Base-by-base conservation (phyloP, 2,888 invertebrate genomes). In the Dynastes tityus region DNA sequence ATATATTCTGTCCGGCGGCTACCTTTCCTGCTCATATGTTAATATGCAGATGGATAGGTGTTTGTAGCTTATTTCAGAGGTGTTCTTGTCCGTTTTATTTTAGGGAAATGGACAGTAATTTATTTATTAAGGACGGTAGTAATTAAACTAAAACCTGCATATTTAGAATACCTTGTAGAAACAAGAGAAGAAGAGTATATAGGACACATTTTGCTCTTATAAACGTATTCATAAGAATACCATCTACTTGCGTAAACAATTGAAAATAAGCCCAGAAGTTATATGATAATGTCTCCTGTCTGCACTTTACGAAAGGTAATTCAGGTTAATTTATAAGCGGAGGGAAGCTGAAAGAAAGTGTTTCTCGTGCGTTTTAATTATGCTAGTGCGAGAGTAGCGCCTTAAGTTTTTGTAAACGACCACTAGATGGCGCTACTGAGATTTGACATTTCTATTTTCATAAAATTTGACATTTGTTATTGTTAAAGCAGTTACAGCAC, bases 1-100 rank as follows among this genome's bases (percentile, higher is more conserved):
- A 79, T 79, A 79, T 79, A 65, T 74, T 55, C 49, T 67, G 75
- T 61, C 58, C 75, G 11, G 2, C 51, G 29, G 70, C 79, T 58
- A 32, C 58, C 49, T 76, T 68, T n/a, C 27, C 53, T 16, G n/a
- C n/a, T 37, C 37, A 16, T 32, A n/a, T 73, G 55, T 55, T 55
- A 55, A 55, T 55, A 55, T 73, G 6, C 27, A 45, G 11, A 58
- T 58, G 73, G 29, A 51, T 68, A 27, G 27, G 51, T 51, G 51
- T 11, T 32, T 32, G 2, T 29, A 68, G 9, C 11, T 68, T 13
- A 27, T 68, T 53, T 53, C 51, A 27, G 6, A 29, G 29, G 68
- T 27, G 29, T 49, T 16, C 55, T 22, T 55, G 55, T 68, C 13
- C 63, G 63, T 11, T 63, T 63, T 22, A 55, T 55, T 55, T 22